phyloP scores from a whole-genome alignment of 2,797 vertebrate genomes.

The Pitangus sulphuratus region DNA sequence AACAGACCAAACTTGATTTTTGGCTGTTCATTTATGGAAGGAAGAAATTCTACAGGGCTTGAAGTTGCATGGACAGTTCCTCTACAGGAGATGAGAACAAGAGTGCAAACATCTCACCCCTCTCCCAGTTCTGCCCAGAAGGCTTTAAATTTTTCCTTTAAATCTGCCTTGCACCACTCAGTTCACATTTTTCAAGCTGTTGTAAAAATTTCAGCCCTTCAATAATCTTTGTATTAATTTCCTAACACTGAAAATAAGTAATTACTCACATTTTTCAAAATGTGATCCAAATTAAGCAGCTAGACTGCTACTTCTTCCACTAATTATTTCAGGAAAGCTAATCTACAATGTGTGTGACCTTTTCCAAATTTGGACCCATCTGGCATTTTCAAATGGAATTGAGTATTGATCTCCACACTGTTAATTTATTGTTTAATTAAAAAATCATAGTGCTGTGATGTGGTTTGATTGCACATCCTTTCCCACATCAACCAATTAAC shows the following conservation, averaged over 20 bases:
- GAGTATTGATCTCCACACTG: slow-evolving; percentile 65
- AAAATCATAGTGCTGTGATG: slow-evolving; percentile 62
- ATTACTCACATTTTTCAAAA: slow-evolving; percentile 58
- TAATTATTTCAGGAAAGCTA: slow-evolving; percentile 58
- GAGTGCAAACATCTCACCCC: background rate
- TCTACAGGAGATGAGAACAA: background rate
- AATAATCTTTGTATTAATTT: slow-evolving; percentile 60
- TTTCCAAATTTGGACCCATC: slow-evolving; percentile 46
- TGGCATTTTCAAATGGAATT: slow-evolving; percentile 70
- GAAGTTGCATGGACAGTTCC: background rate
- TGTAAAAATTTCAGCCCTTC: slow-evolving; percentile 12
- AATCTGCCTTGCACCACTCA: background rate
- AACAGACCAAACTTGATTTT: background rate
- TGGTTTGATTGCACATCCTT: slow-evolving; percentile 66
- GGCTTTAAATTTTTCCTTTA: background rate
- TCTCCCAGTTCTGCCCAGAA: background rate
- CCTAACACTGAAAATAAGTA: slow-evolving; percentile 34
- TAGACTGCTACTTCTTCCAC: background rate
- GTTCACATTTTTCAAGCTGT: background rate
- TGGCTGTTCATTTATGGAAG: background rate
- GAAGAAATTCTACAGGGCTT: background rate
- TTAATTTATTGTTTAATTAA: slow-evolving; percentile 76
- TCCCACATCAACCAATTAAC: slow-evolving; percentile 46
- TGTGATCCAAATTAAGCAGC: slow-evolving; percentile 33
- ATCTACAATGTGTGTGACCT: slow-evolving; percentile 47